These are phyloP conservation scores for Heptranchias perlo DNA, from an alignment of 2,113 vertebrate genomes.

Conservation along the genomic window DNA sequence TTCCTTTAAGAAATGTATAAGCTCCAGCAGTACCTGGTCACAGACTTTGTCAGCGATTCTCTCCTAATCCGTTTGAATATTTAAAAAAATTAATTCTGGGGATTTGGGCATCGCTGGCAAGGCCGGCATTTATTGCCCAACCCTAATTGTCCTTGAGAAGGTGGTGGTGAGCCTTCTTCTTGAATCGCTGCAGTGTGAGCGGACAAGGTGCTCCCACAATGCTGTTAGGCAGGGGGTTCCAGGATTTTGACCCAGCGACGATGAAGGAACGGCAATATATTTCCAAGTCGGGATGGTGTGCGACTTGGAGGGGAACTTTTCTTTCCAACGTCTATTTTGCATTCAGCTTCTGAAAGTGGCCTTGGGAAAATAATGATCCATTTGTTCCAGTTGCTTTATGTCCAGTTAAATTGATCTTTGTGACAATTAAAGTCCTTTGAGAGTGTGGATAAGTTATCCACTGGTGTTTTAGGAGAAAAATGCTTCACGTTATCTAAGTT, in stretches of 20 bases:
- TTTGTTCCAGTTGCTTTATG: slow-evolving; percentile 21
- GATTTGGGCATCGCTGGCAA: not conserved
- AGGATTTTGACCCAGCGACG: not conserved
- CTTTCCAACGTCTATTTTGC: not conserved
- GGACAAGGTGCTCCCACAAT: too few relatives aligned
- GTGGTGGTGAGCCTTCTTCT: not conserved
- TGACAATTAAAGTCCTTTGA: slow-evolving; percentile 1
- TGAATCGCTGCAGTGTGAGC: not conserved
- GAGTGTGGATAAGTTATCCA: not conserved
- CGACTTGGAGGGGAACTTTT: too few relatives aligned
- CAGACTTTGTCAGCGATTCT: too few relatives aligned
- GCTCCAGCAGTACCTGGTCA: not conserved
- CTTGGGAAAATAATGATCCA: not conserved
- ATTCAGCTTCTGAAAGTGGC: not conserved
- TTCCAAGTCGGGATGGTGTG: not conserved
- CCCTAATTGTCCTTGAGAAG: not conserved
- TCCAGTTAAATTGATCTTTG: not conserved
- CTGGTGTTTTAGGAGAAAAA: not conserved
- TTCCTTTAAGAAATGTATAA: not conserved
- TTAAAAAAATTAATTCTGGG: not conserved
- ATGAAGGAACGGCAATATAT: not conserved
- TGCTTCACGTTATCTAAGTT: not conserved
- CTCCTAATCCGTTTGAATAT: not conserved
- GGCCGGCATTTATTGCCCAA: not conserved
- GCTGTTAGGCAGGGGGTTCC: not conserved